Conservation (phyloP, 2,113 vertebrate species). For the Calonectris borealis region DNA sequence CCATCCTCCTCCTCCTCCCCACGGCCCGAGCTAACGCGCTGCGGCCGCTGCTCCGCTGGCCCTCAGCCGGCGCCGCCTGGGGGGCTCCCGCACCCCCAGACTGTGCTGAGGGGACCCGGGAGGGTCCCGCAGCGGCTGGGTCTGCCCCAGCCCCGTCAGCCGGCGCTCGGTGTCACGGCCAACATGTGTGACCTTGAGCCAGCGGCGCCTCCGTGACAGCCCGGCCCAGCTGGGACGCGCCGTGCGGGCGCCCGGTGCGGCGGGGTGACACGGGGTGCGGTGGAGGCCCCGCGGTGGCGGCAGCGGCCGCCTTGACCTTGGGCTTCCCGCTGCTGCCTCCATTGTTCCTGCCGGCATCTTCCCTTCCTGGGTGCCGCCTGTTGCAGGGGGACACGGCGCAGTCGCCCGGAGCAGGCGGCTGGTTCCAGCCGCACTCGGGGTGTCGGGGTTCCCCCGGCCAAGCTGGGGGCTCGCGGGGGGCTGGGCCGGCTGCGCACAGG, state of each 20-base stretch:
- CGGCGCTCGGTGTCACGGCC: not conserved
- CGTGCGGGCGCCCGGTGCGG: accelerated
- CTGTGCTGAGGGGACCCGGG: accelerated
- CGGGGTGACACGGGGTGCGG: not conserved
- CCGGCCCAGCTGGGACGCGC: not conserved
- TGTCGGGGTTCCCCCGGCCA: accelerated
- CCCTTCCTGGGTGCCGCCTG: not conserved
- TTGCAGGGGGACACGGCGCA: not conserved
- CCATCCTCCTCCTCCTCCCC: not conserved
- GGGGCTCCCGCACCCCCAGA: not conserved
- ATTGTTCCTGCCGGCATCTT: not conserved
- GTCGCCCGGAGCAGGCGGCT: accelerated
- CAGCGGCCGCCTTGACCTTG: constrained; percentile 20
- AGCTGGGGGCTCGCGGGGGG: accelerated
- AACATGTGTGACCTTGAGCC: not conserved
- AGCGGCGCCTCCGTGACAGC: not conserved
- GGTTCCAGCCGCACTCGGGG: accelerated
- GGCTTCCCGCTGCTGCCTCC: not conserved
- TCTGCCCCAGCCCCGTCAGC: not conserved
- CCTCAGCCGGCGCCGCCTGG: not conserved
- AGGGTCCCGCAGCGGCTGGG: not conserved
- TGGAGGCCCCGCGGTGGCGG: not conserved
- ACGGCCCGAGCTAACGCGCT: not conserved
- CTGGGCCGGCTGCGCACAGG: accelerated
- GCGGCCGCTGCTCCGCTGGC: no score